Base-by-base conservation (phyloP, 2,113 vertebrate genomes). In the Plecturocebus donacophilus region DNA sequence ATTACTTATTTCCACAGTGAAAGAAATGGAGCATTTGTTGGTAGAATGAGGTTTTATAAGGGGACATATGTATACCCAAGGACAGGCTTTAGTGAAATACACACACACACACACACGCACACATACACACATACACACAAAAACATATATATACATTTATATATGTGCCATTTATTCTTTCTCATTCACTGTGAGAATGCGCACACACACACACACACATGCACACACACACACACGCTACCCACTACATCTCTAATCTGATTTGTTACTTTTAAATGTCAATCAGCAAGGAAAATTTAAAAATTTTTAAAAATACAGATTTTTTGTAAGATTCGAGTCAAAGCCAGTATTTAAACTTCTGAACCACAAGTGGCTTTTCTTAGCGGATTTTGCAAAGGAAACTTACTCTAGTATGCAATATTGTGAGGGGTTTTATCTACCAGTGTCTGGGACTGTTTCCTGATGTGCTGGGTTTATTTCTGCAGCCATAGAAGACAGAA, bases 281-380 rank as follows among this genome's bases (percentile, higher is more conserved):
- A 68, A 35, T 85, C 32, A 91, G n/a, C 73, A 92, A 90, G 64
- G 38, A 91, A 77, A 45, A 25, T 30, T 35, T 58, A 35, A 4
- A 84, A 96, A 94, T 97, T 96, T 38, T 58, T 30, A 2, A 77
- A 96, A 95, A 97, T 96, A 94, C 6, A 49, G 64, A 40, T 17
- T 73, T 95, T 91, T 96, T 94, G 21, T 82, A 96, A 95, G 66
- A 85, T 77, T 96, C 40, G 87, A 56, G 0, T 97, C 96, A 93
- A 96, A 90, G 45, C 25, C 10, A 84, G 5, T 85, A 97, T 76
- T 81, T 56, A 80, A 95, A 52, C 92, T 94, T 80, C 17, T 71
- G 70, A n/a, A 54, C 40, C 87, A 16, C 58, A 54, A 71, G 76
- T 87, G 87, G 58, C 75, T 95, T 95, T 0, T 0, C 21, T 70